Conservation (phyloP, 2,888 invertebrate genomes). For the Leptopilina drosophilae region DNA sequence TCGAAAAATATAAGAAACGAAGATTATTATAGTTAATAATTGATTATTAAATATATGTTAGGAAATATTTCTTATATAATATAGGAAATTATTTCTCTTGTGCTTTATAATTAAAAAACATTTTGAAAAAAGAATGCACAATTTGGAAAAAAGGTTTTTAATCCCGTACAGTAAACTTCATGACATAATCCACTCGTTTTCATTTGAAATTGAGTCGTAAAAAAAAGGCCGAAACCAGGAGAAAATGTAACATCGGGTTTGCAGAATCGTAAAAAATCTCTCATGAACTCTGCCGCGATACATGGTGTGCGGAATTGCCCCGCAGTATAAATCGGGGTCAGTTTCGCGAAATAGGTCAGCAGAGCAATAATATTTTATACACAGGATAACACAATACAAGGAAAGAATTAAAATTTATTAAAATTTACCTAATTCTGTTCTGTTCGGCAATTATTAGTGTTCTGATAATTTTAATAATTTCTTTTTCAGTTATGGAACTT, state of each 20-base stretch:
- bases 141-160: not conserved
- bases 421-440: no score
- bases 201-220: not conserved
- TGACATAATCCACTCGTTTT: not conserved
- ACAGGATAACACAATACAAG: conserved; percentile 32
- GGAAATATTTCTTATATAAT: no score
- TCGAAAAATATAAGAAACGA: no score
- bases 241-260: not conserved
- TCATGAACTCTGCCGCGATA: conserved; percentile 27
- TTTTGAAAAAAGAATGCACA: not conserved
- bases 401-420: not conserved
- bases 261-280: conserved; percentile 25
- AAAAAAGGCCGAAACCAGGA: conserved; percentile 1
- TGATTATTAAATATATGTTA: no score
- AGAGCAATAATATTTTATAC: conserved; percentile 50
- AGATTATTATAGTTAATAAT: no score
- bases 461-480: no score
- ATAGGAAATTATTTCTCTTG: no score
- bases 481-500: no score
- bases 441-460: no score
- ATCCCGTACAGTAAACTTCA: not conserved
- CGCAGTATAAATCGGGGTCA: conserved; percentile 46
- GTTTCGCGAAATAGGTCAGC: conserved; percentile 49
- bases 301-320: not conserved
- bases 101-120: not conserved